Evolutionary conservation across 2,113 vertebrate species (phyloP), one percentile per base, ranked within the genome.

Genomic region (Trogon melanurus): DNA sequence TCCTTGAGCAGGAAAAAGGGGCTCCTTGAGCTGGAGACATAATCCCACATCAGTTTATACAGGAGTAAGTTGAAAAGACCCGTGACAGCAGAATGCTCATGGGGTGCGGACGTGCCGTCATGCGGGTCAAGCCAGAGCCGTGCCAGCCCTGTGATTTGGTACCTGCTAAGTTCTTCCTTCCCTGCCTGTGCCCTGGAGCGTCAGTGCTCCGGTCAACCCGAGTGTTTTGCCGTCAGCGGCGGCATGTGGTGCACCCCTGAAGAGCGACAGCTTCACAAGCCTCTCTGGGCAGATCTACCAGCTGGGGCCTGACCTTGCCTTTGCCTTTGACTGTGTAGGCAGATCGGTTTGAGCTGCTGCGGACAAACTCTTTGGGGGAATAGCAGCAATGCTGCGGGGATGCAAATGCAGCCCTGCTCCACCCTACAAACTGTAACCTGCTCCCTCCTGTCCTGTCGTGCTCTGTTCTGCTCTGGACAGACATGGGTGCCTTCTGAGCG

Each of bases 191-290:
- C 53, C 62, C 58, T 54, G 45, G 26, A 25, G n/a, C 7, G 21
- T 36, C 67, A 62, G 51, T 0, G 6, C 76, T 81, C 16, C 69
- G 16, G 60, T 11, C 11, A 83, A n/a, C 16, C 19, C 4, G 36
- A 2, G 0, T 45, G 25, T 32, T 86, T 53, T 75, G 62, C 66
- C 48, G 11, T 53, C 0, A 2, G 57, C 0, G 0, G 18, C 61
- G 58, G 45, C 90, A 85, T 0, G 0, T 79, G 85, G 50, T 4
- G 7, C 54, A 26, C 21, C 53, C 69, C 78, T 9, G 8, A 72
- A 72, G 53, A 60, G 56, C 83, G 76, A 0, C n/a, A n/a, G 88
- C 79, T 92, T 83, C 51, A 1, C 53, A 53, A 94, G 71, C 75
- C 71, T 85, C 82, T 90, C 58, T 41, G 29, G 85, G 62, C 58